phyloP scores from a whole-genome alignment of 2,888 invertebrate genomes.

The Chaetogeoica ovagalla region DNA sequence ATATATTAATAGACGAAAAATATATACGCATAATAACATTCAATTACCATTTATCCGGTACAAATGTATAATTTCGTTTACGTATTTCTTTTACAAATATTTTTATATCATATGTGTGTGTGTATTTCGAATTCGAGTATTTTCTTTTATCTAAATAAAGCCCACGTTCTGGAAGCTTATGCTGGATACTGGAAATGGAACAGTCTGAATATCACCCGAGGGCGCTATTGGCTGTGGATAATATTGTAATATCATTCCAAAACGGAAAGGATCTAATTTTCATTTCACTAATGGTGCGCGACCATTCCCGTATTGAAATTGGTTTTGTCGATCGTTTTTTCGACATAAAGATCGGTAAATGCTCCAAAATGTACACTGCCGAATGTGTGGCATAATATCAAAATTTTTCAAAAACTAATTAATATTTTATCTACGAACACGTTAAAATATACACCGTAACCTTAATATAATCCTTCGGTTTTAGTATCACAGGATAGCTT shows the following conservation, averaged over 20 bases:
- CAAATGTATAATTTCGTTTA: no score
- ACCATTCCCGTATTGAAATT: slow-evolving; percentile 10
- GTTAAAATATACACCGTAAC: background rate
- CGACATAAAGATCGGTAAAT: slow-evolving; percentile 29
- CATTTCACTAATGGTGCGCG: slow-evolving; percentile 44
- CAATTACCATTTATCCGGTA: no score
- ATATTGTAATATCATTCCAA: slow-evolving; percentile 48
- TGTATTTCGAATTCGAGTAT: slow-evolving; percentile 16
- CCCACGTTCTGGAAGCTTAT: background rate
- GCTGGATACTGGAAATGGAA: background rate
- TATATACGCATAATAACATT: no score
- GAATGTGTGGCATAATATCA: slow-evolving; percentile 9
- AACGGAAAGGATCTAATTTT: slow-evolving; percentile 45
- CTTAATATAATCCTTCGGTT: background rate
- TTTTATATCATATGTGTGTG: background rate
- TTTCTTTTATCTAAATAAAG: slow-evolving; percentile 22
- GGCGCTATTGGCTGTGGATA: slow-evolving; percentile 33
- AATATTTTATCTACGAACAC: slow-evolving; percentile 1
- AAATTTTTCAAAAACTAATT: slow-evolving; percentile 20
- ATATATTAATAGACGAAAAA: no score
- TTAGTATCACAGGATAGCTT: no score
- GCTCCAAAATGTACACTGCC: background rate
- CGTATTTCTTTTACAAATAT: background rate
- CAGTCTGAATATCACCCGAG: slow-evolving; percentile 22
- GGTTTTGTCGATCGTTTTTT: slow-evolving; percentile 22